phyloP scores from a whole-genome alignment of 2,113 vertebrate genomes.

The Tyto alba region DNA sequence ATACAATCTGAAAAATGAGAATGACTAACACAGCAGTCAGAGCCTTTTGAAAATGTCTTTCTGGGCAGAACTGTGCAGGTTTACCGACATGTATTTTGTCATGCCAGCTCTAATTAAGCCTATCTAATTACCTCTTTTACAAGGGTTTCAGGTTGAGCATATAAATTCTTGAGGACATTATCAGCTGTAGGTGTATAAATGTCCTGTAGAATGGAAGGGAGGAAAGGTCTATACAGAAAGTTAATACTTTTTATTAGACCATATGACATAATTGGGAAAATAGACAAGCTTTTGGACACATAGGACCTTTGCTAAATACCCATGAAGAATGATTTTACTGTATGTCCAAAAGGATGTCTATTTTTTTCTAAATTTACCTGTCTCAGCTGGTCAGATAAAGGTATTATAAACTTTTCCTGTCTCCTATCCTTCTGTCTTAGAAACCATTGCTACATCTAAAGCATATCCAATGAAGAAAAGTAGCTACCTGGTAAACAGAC shows the following conservation, averaged over 20 bases:
- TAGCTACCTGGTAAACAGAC: neutral
- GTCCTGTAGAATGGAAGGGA: neutral
- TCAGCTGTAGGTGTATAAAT: neutral
- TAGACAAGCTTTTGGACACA: neutral
- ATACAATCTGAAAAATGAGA: neutral
- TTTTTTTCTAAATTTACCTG: neutral
- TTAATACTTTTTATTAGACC: neutral
- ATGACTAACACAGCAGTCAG: neutral
- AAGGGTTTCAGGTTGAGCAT: conserved; percentile 1
- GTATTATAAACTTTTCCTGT: neutral
- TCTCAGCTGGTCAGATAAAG: neutral
- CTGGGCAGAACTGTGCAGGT: neutral
- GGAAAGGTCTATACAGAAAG: neutral
- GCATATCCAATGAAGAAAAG: neutral
- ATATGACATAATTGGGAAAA: neutral
- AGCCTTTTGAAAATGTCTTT: conserved; percentile 7
- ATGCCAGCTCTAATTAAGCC: conserved; percentile 37
- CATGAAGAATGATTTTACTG: neutral
- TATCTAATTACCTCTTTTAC: conserved; percentile 29
- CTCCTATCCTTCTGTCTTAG: neutral
- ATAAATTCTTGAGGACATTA: neutral
- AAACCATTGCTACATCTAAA: neutral
- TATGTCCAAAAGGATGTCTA: rapidly evolving
- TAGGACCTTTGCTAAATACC: neutral
- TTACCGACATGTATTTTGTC: conserved; percentile 2